Percentiles rank a stretch among this genome's conserved stretches.
Evolutionary conservation across 2,888 invertebrate species (phyloP).

Genomic region (Protophormia terraenovae): DNA sequence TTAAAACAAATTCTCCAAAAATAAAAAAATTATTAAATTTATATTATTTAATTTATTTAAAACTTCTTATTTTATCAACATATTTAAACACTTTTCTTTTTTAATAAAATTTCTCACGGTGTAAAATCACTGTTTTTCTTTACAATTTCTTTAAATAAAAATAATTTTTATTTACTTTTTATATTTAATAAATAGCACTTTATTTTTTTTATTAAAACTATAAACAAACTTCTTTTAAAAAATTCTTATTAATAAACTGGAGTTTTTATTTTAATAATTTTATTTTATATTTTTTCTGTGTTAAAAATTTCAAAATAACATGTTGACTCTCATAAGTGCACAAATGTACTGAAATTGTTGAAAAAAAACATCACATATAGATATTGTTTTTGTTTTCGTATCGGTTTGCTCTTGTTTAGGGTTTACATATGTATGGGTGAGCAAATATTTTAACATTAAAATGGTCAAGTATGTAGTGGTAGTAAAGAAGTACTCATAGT

Average conservation of each 20-base stretch:
- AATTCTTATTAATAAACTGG: not conserved
- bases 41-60: not conserved
- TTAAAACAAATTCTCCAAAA: no score
- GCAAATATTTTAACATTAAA: constrained; percentile 28
- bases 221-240: not conserved
- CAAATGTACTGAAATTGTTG: constrained; percentile 75
- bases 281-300: constrained; percentile 12
- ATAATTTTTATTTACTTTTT: not conserved
- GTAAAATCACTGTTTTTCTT: not conserved
- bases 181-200: not conserved
- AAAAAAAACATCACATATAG: constrained; percentile 32
- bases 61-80: not conserved
- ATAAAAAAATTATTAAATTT: no score
- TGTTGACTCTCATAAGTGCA: constrained; percentile 76
- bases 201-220: not conserved
- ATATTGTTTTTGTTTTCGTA: constrained; percentile 61
- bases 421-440: constrained; percentile 28
- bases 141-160: not conserved
- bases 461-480: not conserved
- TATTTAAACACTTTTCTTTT: no score
- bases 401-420: not conserved
- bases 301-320: constrained; percentile 69
- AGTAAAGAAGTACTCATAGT: not conserved
- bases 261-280: not conserved
- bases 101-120: not conserved